These are phyloP conservation scores for Protobothrops mucrosquamatus DNA, from an alignment of 2,113 vertebrate genomes.

Conservation along the genomic window DNA sequence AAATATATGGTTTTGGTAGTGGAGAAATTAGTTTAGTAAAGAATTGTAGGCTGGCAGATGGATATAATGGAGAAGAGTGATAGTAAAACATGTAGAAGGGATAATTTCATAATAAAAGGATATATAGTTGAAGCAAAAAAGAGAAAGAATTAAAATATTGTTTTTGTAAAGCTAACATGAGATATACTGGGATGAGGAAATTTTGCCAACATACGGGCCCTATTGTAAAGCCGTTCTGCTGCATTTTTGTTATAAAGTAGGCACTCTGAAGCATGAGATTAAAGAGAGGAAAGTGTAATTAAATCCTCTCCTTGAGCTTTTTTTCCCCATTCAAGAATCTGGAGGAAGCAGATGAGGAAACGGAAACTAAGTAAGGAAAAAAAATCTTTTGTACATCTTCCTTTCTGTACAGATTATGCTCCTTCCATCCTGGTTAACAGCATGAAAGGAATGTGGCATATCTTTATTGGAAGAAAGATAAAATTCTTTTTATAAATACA, in stretches of 20 bases:
- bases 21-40: not conserved
- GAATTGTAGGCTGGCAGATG: not conserved
- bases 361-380: not conserved
- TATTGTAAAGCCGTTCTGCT: not conserved
- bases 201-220: not conserved
- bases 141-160: not conserved
- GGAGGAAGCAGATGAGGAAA: not conserved
- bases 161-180: not conserved
- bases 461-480: not conserved
- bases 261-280: not conserved
- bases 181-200: not conserved
- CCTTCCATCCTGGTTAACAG: not conserved
- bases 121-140: not conserved
- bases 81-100: not conserved
- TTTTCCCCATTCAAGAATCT: not conserved
- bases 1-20: not conserved
- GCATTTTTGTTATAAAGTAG: not conserved
- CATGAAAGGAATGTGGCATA: not conserved
- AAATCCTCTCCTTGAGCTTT: not conserved
- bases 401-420: not conserved
- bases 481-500: not conserved
- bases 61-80: not conserved
- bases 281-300: not conserved
- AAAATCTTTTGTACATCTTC: not conserved
- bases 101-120: not conserved